These are phyloP conservation scores for Mechanitis mazaeus DNA, from an alignment of 2,888 invertebrate genomes.

Conservation along the genomic window DNA sequence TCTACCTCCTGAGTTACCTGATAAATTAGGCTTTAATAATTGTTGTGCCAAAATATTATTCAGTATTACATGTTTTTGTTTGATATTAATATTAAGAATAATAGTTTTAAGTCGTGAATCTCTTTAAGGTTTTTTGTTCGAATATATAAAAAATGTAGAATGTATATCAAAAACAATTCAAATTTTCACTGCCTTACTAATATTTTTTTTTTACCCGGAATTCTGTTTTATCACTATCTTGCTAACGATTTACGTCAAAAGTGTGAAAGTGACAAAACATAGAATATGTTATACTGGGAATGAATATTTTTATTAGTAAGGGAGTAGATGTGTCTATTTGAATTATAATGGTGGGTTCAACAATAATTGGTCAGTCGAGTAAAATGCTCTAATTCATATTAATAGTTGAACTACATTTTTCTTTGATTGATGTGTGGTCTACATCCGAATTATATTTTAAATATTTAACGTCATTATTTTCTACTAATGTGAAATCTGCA, in stretches of 20 bases:
- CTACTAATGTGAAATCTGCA: no score
- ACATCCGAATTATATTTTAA: no score
- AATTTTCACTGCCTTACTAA: not conserved
- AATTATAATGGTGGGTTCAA: not conserved
- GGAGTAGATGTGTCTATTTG: not conserved
- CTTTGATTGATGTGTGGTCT: no score
- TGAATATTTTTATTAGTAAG: no score
- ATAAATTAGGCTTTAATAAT: constrained; percentile 28
- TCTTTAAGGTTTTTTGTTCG: not conserved
- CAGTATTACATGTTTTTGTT: constrained; percentile 2
- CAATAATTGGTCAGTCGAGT: not conserved
- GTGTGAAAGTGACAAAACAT: no score
- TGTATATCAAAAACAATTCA: not conserved
- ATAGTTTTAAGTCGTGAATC: constrained; percentile 2
- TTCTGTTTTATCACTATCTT: no score
- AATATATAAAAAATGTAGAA: not conserved
- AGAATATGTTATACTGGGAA: no score
- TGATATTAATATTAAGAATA: not conserved
- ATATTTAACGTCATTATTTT: no score
- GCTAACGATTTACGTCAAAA: no score
- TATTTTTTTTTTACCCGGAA: no score
- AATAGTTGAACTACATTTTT: no score
- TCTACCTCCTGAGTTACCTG: constrained; percentile 50
- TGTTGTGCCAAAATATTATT: constrained; percentile 24
- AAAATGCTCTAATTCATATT: no score